A percentile compares a stretch with the other conserved stretches of the same genome.
Conservation (phyloP, 2,888 invertebrate genomes). For the Scaeva pyrastri region DNA sequence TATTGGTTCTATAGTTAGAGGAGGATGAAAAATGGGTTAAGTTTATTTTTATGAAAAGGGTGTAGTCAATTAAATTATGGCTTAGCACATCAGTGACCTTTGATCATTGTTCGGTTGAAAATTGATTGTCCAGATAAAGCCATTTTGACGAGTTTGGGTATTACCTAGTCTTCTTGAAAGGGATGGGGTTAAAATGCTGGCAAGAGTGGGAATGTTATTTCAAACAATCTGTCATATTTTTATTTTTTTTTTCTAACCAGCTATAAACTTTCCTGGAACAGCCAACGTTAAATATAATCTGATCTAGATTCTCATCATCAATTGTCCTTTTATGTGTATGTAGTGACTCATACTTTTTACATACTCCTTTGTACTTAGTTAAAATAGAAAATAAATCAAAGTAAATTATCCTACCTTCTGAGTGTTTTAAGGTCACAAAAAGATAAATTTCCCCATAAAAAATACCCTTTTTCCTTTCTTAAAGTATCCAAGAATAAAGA, state of each 20-base stretch:
- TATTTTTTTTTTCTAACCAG: neutral
- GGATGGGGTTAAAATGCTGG: too few relatives aligned
- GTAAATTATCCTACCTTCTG: conserved; percentile 6
- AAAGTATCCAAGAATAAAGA: conserved; percentile 27
- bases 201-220: neutral
- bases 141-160: too few relatives aligned
- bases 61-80: too few relatives aligned
- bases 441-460: conserved; percentile 54
- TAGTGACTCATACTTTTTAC: neutral
- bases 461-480: conserved; percentile 35
- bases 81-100: too few relatives aligned
- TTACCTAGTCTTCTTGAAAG: too few relatives aligned
- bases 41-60: too few relatives aligned
- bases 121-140: too few relatives aligned
- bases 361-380: neutral
- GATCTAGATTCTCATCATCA: conserved; percentile 20
- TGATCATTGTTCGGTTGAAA: too few relatives aligned
- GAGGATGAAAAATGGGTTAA: too few relatives aligned
- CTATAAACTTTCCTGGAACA: neutral
- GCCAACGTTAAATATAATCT: conserved; percentile 10
- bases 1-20: too few relatives aligned
- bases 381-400: conserved; percentile 35
- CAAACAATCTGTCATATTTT: neutral
- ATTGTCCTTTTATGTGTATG: conserved; percentile 11
- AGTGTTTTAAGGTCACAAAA: conserved; percentile 45